Base-by-base conservation (phyloP, 2,113 vertebrate species). In the Argyrosomus japonicus region DNA sequence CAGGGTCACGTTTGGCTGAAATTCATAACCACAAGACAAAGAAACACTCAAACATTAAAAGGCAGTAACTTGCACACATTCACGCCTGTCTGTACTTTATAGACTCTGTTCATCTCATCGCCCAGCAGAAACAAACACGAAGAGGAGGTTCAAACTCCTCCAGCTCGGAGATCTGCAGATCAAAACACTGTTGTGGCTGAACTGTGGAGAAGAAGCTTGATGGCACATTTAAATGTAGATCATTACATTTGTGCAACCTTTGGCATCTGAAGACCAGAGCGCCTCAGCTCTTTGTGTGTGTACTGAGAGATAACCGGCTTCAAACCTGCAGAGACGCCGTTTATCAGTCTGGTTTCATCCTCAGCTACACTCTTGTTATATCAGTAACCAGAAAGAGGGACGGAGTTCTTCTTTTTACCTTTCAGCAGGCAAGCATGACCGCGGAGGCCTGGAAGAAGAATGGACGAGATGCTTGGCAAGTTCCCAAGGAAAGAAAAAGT, bases 41-140 rank as follows among this genome's bases (percentile, higher is more conserved):
- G 25, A 32, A 32, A 75, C 21, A 54, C 13, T 48, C 2, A 23
- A 60, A 70, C 25, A 45, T 21, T 25, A 10, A 61, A 71, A 61
- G 67, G 77, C 77, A 58, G 77, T 5, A 58, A 75, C 63, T 74
- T 36, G 18, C 18, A 47, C 68, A 74, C 64, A 57, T 79, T 75
- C 63, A 63, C 25, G 12, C 21, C 3, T 5, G 5, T 53, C 53
- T n/a, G 60, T 18, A 11, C 14, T n/a, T 43, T 7, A 6, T 29
- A 60, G 43, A 45, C 47, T 36, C 32, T 40, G 36, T 25, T 27
- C 50, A 15, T 8, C 14, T 11, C 54, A 50, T 60, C 43, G n/a
- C 56, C 6, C 6, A 2, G 60, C 60, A 62, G 14, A 63, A 54
- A 63, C 45, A 29, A 62, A 43, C 7, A 68, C 1, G 8, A 61